Base-by-base conservation (phyloP, 1,140 invertebrate genomes). In the Cotesia vestalis region DNA sequence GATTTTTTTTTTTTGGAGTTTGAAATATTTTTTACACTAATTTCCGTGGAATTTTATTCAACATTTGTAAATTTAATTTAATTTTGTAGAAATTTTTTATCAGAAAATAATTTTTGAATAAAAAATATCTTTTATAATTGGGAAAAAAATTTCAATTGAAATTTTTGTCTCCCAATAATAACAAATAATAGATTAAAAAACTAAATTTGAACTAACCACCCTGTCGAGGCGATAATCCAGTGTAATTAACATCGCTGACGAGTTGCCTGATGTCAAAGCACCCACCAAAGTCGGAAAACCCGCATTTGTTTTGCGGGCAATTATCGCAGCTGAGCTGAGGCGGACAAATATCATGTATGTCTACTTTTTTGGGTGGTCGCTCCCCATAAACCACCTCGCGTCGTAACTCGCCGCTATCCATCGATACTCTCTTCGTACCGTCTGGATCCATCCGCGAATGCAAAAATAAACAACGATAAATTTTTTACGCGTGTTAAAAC, bases 271-370 rank as follows among this genome's bases (percentile, higher is more conserved):
- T 83, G n/a, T 79, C 76, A 17, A 80, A 73, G 35, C 77, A 72
- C 17, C 75, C 76, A 11, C 76, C 77, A 72, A 81, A 79, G 34
- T 83, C 83, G 40, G 77, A 81, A 69, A 81, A 85, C 61, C 81
- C 78, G 75, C 86, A 87, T 74, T 85, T 86, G 34, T 83, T 75
- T 73, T 81, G 76, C 66, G 84, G 82, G 70, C 86, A 88, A 60
- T 81, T 75, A 6, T 85, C 81, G 66, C 88, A 89, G 40, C 83
- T 83, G 70, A 84, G 81, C 71, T 80, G 83, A 0, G 86, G 79
- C 2, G 86, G 85, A 75, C 89, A 90, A 11, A 88, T 75, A 78
- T 88, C 86, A 17, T 88, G 84, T 69, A 87, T 78, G 76, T 87
- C 84, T 12, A 86, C 79, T 68, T 81, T 83, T 20, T 79, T 76